phyloP scores from a whole-genome alignment of 2,888 invertebrate genomes.

The Epirrhoe tristata region DNA sequence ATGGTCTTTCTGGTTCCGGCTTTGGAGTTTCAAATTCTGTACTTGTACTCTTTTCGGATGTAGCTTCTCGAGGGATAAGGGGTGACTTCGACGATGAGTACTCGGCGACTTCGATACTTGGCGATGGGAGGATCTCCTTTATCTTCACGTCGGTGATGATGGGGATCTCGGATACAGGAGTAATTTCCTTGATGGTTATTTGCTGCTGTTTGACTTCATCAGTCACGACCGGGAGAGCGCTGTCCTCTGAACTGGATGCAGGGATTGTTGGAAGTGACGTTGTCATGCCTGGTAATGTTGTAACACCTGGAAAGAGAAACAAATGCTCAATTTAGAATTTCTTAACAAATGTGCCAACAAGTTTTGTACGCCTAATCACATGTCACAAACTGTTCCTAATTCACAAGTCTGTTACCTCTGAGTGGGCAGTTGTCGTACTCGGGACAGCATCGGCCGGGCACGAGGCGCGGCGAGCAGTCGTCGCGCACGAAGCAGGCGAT shows the following conservation, averaged over 20 bases:
- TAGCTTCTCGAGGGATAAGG: slow-evolving; percentile 74
- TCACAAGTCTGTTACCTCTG: slow-evolving; percentile 77
- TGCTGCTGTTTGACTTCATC: slow-evolving; percentile 65
- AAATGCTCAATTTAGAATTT: background rate
- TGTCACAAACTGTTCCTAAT: no score
- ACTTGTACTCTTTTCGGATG: slow-evolving; percentile 62
- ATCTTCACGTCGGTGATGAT: slow-evolving; percentile 77
- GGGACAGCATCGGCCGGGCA: slow-evolving; percentile 91
- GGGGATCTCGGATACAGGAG: slow-evolving; percentile 82
- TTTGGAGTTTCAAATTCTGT: slow-evolving; percentile 50
- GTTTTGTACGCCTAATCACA: no score
- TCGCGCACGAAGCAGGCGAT: slow-evolving; percentile 91
- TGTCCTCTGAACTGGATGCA: slow-evolving; percentile 39
- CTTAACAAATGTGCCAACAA: background rate
- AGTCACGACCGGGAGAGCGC: slow-evolving; percentile 49
- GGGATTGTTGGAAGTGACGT: slow-evolving; percentile 56
- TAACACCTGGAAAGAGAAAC: slow-evolving; percentile 63
- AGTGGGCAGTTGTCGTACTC: slow-evolving; percentile 93
- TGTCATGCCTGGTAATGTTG: slow-evolving; percentile 63
- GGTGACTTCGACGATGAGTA: slow-evolving; percentile 78
- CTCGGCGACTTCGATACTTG: slow-evolving; percentile 69
- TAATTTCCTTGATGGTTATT: slow-evolving; percentile 87
- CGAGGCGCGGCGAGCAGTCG: slow-evolving; percentile 90
- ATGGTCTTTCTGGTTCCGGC: slow-evolving; percentile 62
- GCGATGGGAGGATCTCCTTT: slow-evolving; percentile 75